A percentile compares a stretch with the other conserved stretches of the same genome.
phyloP scores from a whole-genome alignment of 2,888 invertebrate genomes.

The Linyphia triangularis region DNA sequence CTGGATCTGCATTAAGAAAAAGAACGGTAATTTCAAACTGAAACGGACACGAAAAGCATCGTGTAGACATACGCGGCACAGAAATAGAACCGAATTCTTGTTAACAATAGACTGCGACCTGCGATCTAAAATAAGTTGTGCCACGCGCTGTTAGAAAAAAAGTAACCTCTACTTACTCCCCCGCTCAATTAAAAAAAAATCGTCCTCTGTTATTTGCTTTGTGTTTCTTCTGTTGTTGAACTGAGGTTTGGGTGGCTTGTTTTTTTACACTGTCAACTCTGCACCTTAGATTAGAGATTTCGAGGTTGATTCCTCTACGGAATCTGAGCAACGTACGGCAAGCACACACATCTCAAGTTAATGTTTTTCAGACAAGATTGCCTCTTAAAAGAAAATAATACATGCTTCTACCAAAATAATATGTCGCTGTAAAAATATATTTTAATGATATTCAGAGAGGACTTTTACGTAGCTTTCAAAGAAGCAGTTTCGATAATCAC shows the following conservation, averaged over 20 bases:
- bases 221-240: slow-evolving; percentile 1
- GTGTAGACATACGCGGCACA: slow-evolving; percentile 32
- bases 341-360: too few relatives aligned
- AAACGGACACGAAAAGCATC: slow-evolving; percentile 12
- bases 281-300: background rate
- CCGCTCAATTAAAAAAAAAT: slow-evolving; percentile 17
- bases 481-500: too few relatives aligned
- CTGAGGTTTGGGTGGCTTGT: background rate
- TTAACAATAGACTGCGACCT: slow-evolving; percentile 61
- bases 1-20: slow-evolving; percentile 18
- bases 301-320: too few relatives aligned
- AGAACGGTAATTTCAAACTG: slow-evolving; percentile 19
- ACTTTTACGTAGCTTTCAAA: too few relatives aligned
- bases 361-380: too few relatives aligned
- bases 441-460: too few relatives aligned
- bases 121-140: slow-evolving; percentile 58
- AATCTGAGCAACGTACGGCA: too few relatives aligned
- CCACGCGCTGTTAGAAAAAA: slow-evolving; percentile 4
- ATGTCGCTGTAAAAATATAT: too few relatives aligned
- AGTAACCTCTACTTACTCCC: slow-evolving; percentile 37
- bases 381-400: too few relatives aligned
- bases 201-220: background rate
- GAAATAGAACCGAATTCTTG: slow-evolving; percentile 68
- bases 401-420: too few relatives aligned
- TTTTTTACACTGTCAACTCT: background rate